These are phyloP conservation scores for Drusus annulatus DNA, from an alignment of 1,140 invertebrate genomes.

Conservation along the genomic window DNA sequence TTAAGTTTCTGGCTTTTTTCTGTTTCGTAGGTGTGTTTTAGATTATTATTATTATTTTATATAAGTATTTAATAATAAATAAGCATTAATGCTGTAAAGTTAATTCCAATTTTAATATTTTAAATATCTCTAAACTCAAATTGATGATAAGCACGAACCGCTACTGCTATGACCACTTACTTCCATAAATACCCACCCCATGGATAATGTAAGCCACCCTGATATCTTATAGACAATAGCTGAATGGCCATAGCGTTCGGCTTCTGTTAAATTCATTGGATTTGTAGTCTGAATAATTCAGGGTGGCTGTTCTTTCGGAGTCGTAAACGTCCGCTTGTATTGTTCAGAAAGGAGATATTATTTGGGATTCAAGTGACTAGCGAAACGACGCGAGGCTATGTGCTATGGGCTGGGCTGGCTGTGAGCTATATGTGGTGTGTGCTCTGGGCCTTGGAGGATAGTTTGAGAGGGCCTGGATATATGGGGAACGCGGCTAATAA, in stretches of 20 bases:
- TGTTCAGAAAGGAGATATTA: conserved; percentile 16
- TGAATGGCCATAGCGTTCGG: background rate
- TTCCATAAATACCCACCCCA: no score
- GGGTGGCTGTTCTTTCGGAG: background rate
- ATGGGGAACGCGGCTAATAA: conserved; percentile 36
- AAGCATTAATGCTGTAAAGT: no score
- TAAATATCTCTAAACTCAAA: no score
- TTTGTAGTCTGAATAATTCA: conserved; percentile 41
- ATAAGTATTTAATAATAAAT: no score
- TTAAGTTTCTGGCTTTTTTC: no score
- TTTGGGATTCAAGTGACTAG: conserved; percentile 13
- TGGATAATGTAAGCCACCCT: background rate
- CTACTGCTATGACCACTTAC: no score
- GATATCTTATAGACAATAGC: conserved; percentile 7
- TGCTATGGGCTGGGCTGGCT: background rate
- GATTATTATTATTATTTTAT: no score
- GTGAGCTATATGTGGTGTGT: no score
- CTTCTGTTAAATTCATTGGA: conserved; percentile 46
- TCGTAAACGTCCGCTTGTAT: conserved; percentile 27
- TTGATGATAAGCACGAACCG: no score
- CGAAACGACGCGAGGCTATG: background rate
- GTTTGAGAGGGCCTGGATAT: conserved; percentile 38
- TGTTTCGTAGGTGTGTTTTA: no score
- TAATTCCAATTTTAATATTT: no score
- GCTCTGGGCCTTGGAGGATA: background rate